Percentiles rank a stretch among this genome's conserved stretches.
These are phyloP conservation scores for Drosophila histrio DNA, from an alignment of 2,888 invertebrate species.

Conservation along the genomic window DNA sequence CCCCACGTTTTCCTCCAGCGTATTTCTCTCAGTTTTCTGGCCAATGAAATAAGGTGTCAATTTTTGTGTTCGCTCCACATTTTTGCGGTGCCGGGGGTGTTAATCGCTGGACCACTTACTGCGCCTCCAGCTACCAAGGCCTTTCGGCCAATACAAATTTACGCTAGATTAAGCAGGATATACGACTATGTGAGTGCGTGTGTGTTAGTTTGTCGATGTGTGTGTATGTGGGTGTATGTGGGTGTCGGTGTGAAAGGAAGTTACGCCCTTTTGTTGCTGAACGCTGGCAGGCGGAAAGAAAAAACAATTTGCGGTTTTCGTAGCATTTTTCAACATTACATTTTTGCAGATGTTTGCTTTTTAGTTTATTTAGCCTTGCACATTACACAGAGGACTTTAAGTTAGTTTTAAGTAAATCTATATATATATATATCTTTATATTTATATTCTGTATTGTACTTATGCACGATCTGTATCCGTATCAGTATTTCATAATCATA, in stretches of 20 bases:
- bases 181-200: slow-evolving; percentile 15
- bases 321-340: slow-evolving; percentile 71
- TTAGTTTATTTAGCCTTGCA: slow-evolving; percentile 69
- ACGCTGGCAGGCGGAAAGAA: slow-evolving; percentile 29
- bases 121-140: slow-evolving; percentile 37
- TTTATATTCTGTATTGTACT: slow-evolving; percentile 50
- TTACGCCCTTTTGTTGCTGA: slow-evolving; percentile 53
- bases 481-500: slow-evolving; percentile 43
- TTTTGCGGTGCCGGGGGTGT: slow-evolving; percentile 57
- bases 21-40: slow-evolving; percentile 17
- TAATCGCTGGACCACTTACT: slow-evolving; percentile 62
- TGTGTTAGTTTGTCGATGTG: too few relatives aligned
- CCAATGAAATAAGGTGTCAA: slow-evolving; percentile 65
- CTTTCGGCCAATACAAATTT: slow-evolving; percentile 65
- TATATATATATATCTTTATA: slow-evolving; percentile 31
- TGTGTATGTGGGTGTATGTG: not conserved
- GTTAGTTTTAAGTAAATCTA: slow-evolving; percentile 53
- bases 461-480: slow-evolving; percentile 50
- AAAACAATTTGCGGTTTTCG: slow-evolving; percentile 68
- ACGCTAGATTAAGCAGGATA: slow-evolving; percentile 74
- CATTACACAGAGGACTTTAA: slow-evolving; percentile 58
- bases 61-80: slow-evolving; percentile 53
- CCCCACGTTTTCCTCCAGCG: not conserved
- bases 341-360: slow-evolving; percentile 48
- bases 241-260: not conserved